Evolutionary conservation across 35 echinoderm and acorn worm genomes (phyloP).

Genomic region (Anneissia japonica): DNA sequence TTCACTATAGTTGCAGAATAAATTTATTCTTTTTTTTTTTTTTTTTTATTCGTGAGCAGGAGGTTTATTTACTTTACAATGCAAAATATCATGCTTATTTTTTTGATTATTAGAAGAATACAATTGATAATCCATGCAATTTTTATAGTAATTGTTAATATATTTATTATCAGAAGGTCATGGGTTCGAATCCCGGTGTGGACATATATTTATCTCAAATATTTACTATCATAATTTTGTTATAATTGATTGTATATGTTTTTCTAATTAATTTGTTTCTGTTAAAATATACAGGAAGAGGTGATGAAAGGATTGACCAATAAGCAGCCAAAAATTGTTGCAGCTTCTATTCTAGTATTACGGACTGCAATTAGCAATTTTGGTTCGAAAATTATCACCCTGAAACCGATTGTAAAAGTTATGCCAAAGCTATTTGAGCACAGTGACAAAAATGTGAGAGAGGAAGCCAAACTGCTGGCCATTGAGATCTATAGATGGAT

Average conservation of each 20-base stretch:
- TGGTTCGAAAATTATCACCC: conserved; percentile 70
- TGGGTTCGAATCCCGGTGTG: too few species aligned
- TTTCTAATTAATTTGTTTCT: conserved; percentile 10
- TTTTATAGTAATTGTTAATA: too few species aligned
- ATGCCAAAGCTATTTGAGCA: conserved; percentile 75
- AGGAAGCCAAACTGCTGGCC: conserved; percentile 76
- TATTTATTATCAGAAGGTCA: too few species aligned
- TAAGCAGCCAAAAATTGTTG: conserved; percentile 89
- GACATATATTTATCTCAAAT: too few species aligned
- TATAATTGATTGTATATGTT: neutral
- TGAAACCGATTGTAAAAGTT: conserved; percentile 77
- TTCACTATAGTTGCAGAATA: too few species aligned
- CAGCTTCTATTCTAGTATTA: conserved; percentile 71
- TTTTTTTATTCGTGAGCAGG: too few species aligned
- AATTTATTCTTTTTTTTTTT: too few species aligned
- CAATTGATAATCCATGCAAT: too few species aligned
- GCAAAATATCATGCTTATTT: too few species aligned
- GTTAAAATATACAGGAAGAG: conserved; percentile 77
- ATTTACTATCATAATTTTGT: neutral
- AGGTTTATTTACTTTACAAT: too few species aligned
- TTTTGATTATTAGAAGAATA: too few species aligned
- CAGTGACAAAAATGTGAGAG: conserved; percentile 89
- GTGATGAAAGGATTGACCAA: conserved; percentile 81
- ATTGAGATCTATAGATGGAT: conserved; percentile 82
- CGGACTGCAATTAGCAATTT: conserved; percentile 64